These are phyloP conservation scores for Leptopilina clavipes DNA, from an alignment of 1,140 invertebrate genomes.

Conservation along the genomic window DNA sequence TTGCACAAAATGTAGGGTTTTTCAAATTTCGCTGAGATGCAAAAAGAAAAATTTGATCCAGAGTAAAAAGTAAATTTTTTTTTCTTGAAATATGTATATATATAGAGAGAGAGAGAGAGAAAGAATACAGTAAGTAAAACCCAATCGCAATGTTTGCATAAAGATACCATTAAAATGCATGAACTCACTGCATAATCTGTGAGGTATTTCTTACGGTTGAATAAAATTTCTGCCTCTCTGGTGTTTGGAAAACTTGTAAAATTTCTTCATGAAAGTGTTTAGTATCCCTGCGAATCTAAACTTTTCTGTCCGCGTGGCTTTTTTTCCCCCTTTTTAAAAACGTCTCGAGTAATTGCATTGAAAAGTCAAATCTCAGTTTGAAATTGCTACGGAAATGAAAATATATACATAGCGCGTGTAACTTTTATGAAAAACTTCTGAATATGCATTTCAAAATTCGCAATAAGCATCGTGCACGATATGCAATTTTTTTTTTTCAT, in stretches of 20 bases:
- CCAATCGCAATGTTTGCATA: conserved; percentile 18
- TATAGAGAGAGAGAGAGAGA: too few relatives aligned
- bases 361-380: conserved; percentile 25
- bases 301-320: not conserved
- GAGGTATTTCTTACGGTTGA: conserved; percentile 19
- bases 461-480: not conserved
- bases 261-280: conserved; percentile 20
- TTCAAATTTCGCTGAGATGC: too few relatives aligned
- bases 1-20: too few relatives aligned
- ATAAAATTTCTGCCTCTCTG: not conserved
- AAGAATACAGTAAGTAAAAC: not conserved
- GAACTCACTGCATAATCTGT: conserved; percentile 29
- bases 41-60: too few relatives aligned
- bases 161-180: conserved; percentile 31
- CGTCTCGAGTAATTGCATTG: conserved; percentile 5
- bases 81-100: not conserved
- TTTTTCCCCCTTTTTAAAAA: not conserved
- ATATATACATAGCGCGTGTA: not conserved
- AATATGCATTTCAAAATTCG: conserved; percentile 9
- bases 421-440: not conserved
- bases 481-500: not conserved
- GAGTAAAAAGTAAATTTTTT: not conserved
- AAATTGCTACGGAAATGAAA: conserved; percentile 6
- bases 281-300: not conserved
- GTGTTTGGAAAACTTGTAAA: not conserved